Percentiles rank a stretch among this genome's conserved stretches.
These are phyloP conservation scores for Dipus sagitta DNA, from an alignment of 2,797 vertebrate genomes.

Conservation along the genomic window DNA sequence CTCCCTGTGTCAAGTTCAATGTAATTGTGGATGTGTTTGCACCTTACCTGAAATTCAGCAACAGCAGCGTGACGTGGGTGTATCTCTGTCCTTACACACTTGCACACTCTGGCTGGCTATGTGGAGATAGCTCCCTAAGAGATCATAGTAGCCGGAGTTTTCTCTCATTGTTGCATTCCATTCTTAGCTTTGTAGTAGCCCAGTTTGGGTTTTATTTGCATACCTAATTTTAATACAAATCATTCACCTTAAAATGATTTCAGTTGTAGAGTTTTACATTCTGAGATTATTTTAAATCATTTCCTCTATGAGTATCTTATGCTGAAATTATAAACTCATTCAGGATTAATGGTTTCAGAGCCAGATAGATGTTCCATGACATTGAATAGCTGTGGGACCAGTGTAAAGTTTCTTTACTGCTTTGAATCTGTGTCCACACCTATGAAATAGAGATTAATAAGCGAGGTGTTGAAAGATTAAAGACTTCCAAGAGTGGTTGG, in stretches of 20 bases:
- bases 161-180: not conserved
- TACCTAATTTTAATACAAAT: not conserved
- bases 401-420: not conserved
- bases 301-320: not conserved
- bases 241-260: not conserved
- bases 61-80: not conserved
- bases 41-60: conserved; percentile 12
- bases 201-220: not conserved
- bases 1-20: not conserved
- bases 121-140: conserved; percentile 40
- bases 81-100: not conserved
- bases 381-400: not conserved
- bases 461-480: not conserved
- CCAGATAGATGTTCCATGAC: not conserved
- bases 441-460: not conserved
- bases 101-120: not conserved
- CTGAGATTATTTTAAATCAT: conserved; percentile 22
- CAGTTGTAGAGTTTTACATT: not conserved
- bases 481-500: not conserved
- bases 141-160: conserved; percentile 8
- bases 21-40: conserved; percentile 15
- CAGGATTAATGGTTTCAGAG: not conserved
- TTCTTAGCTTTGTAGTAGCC: not conserved
- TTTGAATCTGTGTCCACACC: not conserved
- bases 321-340: not conserved